These are phyloP conservation scores for Laticauda laticaudata DNA, from an alignment of 2,113 vertebrate species.

Conservation along the genomic window DNA sequence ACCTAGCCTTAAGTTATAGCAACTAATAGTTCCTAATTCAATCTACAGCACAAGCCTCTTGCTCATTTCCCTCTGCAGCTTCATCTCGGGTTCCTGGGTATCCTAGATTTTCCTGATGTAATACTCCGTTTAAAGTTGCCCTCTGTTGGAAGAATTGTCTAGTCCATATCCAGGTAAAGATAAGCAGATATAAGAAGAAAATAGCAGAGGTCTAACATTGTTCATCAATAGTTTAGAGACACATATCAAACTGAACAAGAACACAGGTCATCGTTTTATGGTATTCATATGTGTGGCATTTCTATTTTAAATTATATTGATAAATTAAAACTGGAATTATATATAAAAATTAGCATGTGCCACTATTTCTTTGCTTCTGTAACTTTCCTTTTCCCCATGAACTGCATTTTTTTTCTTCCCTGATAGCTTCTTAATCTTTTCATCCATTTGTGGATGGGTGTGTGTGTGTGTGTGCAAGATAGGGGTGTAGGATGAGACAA, in stretches of 20 bases:
- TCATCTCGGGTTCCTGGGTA: background rate
- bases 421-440: constrained; percentile 37
- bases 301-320: background rate
- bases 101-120: background rate
- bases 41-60: background rate
- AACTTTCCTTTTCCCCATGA: constrained; percentile 15
- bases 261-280: background rate
- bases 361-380: background rate
- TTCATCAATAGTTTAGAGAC: background rate
- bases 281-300: background rate
- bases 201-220: background rate
- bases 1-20: background rate
- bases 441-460: background rate
- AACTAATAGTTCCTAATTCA: background rate
- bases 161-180: background rate
- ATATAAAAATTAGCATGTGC: background rate
- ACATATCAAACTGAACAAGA: background rate
- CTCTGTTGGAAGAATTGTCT: background rate
- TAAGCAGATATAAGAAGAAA: background rate
- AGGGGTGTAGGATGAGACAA: background rate
- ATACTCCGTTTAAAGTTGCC: background rate
- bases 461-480: background rate
- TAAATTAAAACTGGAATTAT: background rate
- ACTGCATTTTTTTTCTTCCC: background rate
- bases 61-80: background rate